Percentiles rank a stretch among this genome's conserved stretches.
Conservation (phyloP, 2,888 invertebrate species). For the Cosmorhoe ocellata region DNA sequence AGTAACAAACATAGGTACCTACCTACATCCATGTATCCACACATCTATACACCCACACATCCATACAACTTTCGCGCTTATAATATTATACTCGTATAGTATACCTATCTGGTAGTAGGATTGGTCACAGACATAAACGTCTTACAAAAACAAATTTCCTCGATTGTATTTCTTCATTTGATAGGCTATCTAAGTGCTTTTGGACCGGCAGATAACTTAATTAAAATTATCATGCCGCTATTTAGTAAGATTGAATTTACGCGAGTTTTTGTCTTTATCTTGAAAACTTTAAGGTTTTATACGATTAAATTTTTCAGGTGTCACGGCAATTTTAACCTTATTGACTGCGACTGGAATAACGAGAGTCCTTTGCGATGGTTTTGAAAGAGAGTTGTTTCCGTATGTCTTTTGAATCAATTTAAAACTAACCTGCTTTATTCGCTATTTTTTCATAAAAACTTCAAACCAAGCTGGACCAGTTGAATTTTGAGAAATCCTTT, state of each 20-base stretch:
- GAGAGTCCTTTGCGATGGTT: background rate
- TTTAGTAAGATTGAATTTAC: constrained; percentile 18
- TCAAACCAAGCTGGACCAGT: too few species aligned
- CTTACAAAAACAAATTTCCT: background rate
- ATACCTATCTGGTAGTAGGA: too few species aligned
- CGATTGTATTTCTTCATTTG: constrained; percentile 16
- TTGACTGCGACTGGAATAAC: background rate
- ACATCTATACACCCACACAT: too few species aligned
- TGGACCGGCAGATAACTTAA: constrained; percentile 13
- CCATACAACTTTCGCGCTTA: too few species aligned
- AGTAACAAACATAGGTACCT: too few species aligned
- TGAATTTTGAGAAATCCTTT: too few species aligned
- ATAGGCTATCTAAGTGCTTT: constrained; percentile 28
- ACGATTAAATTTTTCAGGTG: constrained; percentile 5
- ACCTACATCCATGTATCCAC: too few species aligned
- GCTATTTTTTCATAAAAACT: too few species aligned
- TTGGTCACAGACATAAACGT: too few species aligned
- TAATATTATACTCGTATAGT: too few species aligned
- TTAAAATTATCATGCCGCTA: constrained; percentile 22
- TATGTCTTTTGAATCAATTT: too few species aligned
- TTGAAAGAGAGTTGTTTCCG: constrained; percentile 4
- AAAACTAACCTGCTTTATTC: too few species aligned
- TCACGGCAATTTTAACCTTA: background rate
- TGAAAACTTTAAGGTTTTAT: constrained; percentile 4
- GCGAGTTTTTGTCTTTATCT: background rate